Evolutionary conservation across 2,113 vertebrate species (phyloP).

Genomic region (Arothron firmamentum): DNA sequence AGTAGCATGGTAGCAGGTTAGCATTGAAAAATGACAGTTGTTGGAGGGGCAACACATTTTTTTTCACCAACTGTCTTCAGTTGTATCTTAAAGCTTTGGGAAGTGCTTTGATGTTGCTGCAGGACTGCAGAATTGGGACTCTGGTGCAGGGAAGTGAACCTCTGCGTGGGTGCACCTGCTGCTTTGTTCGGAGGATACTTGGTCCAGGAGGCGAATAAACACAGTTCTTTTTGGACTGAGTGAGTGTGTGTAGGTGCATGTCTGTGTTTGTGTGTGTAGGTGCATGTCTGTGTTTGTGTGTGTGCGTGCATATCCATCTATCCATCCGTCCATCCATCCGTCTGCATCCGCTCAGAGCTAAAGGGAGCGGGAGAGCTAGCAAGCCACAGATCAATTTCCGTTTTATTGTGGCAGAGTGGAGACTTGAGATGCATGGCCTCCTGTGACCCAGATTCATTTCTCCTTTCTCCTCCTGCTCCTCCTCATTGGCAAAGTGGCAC

Average conservation of each 20-base stretch:
- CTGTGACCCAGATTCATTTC: constrained; percentile 76
- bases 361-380: constrained; percentile 35
- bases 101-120: neutral
- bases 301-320: neutral
- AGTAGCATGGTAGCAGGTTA: too few species aligned
- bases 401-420: constrained; percentile 64
- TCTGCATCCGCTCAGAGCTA: constrained; percentile 9
- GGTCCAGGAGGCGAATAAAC: constrained; percentile 52
- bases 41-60: too few species aligned
- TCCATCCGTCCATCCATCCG: constrained; percentile 5
- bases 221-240: constrained; percentile 31
- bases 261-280: constrained; percentile 7
- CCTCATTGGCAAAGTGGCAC: constrained; percentile 57
- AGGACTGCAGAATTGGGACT: neutral
- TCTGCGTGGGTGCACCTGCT: constrained; percentile 51
- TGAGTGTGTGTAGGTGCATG: constrained; percentile 21
- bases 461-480: constrained; percentile 57
- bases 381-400: constrained; percentile 66
- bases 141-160: neutral
- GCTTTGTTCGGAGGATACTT: constrained; percentile 41
- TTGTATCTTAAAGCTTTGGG: neutral
- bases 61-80: too few species aligned
- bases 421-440: constrained; percentile 78
- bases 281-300: too few species aligned
- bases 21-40: too few species aligned